Base-by-base conservation (phyloP, 35 echinoderm and acorn worm species). In the Holothuria glaberrima region DNA sequence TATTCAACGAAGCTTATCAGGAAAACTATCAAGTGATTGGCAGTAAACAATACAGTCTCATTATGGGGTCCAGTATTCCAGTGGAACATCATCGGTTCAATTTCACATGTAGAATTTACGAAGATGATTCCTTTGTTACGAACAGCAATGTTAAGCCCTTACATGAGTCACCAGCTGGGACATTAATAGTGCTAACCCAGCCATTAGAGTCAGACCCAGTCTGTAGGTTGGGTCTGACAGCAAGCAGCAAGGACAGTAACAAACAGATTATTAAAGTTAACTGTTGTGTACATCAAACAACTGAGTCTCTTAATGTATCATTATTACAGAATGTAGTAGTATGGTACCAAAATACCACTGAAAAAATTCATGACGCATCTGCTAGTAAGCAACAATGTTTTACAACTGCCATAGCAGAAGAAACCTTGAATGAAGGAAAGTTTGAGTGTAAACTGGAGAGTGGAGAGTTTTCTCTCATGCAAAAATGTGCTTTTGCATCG, bases 1-100 rank as follows among this genome's bases (percentile, higher is more conserved):
- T 84, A 84, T 84, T 84, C 80, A 84, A 33, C n/a, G 27, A 48
- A 33, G 80, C 33, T 9, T 84, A 84, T 38, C 22, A 84, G 57
- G 46, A 84, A 12, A 52, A 36, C 21, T 84, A 61, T 56, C 29
- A 31, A 22, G 27, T 61, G 2, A 1, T 41, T 18, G 57, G 54
- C 17, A n/a, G 4, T 9, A 30, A 32, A 7, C 14, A 6, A 3
- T 63, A 30, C 21, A n/a, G 54, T 61, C 14, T 19, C 0, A 30
- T 61, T 9, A 35, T 59, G 21, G 52, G 27, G 25, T 9, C 13
- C 0, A 62, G 17, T 32, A 26, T 84, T 30, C 52, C 54, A 2
- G 52, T 25, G n/a, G 59, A 84, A 32, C 30, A 33, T 21, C 54
- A 84, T 24, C 80, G 26, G 61, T 61, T 36, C 21, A 84, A 84